Conservation (phyloP, 2,797 vertebrate species). For the Manis crassicaudata region DNA sequence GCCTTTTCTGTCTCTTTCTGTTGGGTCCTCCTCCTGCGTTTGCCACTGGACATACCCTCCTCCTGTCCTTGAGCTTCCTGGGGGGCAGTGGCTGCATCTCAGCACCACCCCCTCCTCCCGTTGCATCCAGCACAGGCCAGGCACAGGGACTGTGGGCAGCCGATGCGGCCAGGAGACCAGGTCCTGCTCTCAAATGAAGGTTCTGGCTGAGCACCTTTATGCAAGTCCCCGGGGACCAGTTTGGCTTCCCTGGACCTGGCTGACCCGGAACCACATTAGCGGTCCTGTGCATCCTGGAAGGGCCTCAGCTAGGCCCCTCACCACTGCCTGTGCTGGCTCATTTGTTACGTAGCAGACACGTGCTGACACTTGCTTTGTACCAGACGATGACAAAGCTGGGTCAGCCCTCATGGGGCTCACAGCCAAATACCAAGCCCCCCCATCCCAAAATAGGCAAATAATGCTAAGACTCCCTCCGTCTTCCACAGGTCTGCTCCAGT, state of each 20-base stretch:
- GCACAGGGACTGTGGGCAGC: neutral
- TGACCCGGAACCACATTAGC: no score
- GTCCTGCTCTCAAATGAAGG: neutral
- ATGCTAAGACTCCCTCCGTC: neutral
- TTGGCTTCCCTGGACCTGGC: no score
- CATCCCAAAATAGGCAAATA: neutral
- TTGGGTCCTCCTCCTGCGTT: neutral
- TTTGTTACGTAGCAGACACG: neutral
- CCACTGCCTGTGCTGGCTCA: neutral
- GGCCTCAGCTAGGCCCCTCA: accelerated
- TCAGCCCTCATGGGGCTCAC: accelerated
- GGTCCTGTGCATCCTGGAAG: neutral
- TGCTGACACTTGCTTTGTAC: accelerated
- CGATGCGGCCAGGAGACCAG: neutral
- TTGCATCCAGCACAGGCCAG: neutral
- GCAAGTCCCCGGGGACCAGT: no score
- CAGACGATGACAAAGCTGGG: neutral
- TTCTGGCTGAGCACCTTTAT: neutral
- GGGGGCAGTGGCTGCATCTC: neutral
- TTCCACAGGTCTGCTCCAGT: constrained; percentile 53
- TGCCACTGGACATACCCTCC: neutral
- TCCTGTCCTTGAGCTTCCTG: neutral
- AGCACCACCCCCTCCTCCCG: neutral
- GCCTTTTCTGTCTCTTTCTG: neutral
- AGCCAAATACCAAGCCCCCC: neutral